phyloP scores from a whole-genome alignment of 2,113 vertebrate genomes.

The Lutjanus erythropterus region DNA sequence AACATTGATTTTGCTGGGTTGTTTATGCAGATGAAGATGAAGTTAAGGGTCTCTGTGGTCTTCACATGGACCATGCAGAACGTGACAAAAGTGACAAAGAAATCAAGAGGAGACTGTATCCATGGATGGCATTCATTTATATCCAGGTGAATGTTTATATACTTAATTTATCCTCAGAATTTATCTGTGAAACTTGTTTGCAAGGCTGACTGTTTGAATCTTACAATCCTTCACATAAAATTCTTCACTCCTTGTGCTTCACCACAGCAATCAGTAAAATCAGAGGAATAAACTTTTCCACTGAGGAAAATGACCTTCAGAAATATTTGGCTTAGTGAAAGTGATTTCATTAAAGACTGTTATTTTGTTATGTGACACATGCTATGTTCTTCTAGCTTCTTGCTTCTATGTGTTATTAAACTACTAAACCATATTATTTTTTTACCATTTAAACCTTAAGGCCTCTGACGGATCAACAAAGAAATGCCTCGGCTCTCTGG shows the following conservation, averaged over 20 bases:
- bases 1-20: not conserved
- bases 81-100: fast-evolving
- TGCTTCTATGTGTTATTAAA: no score
- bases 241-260: no score
- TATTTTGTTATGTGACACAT: no score
- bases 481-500: slow-evolving; percentile 80
- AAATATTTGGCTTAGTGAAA: no score
- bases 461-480: fast-evolving
- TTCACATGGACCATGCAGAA: slow-evolving; percentile 71
- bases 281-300: not conserved
- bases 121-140: slow-evolving; percentile 70
- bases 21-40: slow-evolving; percentile 75
- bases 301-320: not conserved
- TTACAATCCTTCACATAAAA: no score
- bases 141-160: slow-evolving; percentile 48
- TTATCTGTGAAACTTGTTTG: not conserved
- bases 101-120: slow-evolving; percentile 44
- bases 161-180: not conserved
- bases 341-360: no score
- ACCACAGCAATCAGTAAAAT: no score
- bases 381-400: no score
- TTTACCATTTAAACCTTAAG: slow-evolving; percentile 39
- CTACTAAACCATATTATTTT: no score
- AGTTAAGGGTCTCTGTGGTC: slow-evolving; percentile 79
- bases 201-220: no score